Evolutionary conservation across 2,888 invertebrate genomes (phyloP).

Genomic region (Coelogynopora nodosa): DNA sequence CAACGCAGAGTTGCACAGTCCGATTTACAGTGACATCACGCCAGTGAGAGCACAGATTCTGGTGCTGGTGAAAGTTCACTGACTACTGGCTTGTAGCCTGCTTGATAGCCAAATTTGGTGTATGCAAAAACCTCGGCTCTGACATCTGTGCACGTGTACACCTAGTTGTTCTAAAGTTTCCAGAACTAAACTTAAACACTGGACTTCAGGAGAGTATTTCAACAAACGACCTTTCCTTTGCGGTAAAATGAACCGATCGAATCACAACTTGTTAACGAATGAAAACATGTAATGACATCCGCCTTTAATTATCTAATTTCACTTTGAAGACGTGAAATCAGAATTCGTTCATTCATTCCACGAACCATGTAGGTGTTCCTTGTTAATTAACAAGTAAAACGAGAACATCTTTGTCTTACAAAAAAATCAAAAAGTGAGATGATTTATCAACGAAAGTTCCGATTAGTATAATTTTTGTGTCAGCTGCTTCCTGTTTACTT

Average conservation of each 20-base stretch:
- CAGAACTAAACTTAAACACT: background rate
- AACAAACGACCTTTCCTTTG: background rate
- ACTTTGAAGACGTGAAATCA: background rate
- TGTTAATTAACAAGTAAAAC: slow-evolving; percentile 1
- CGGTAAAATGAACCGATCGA: slow-evolving; percentile 14
- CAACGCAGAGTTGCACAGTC: slow-evolving; percentile 12
- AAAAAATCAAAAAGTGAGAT: background rate
- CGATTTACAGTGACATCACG: slow-evolving; percentile 20
- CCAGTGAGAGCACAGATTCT: background rate
- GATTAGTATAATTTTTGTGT: background rate
- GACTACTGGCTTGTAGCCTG: slow-evolving; percentile 25
- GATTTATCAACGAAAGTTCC: slow-evolving; percentile 19
- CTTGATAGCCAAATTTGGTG: slow-evolving; percentile 19
- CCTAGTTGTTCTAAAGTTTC: slow-evolving; percentile 14
- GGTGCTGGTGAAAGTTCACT: slow-evolving; percentile 3
- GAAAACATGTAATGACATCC: background rate
- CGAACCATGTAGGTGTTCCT: slow-evolving; percentile 14
- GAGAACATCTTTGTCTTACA: slow-evolving; percentile 17
- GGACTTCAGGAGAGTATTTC: slow-evolving; percentile 22
- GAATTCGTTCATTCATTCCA: background rate
- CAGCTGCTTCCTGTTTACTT: slow-evolving; percentile 1
- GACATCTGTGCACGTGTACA: slow-evolving; percentile 28
- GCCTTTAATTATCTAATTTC: slow-evolving; percentile 5
- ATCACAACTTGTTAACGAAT: slow-evolving; percentile 4
- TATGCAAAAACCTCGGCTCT: slow-evolving; percentile 13